Evolutionary conservation across 2,797 vertebrate species (phyloP).

Genomic region (Podarcis siculus): DNA sequence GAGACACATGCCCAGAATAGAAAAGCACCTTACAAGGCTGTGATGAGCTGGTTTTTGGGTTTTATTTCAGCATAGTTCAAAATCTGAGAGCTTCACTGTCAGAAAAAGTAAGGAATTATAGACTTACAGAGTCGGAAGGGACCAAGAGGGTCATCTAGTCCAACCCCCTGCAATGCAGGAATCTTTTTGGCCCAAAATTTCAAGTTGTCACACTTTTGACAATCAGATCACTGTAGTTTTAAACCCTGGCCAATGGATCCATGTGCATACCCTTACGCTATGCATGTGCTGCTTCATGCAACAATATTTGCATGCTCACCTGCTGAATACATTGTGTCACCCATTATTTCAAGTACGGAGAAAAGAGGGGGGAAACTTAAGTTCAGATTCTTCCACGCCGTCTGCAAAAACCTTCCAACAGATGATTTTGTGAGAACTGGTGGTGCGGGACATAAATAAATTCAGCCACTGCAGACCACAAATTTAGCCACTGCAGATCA

Average conservation of each 20-base stretch:
- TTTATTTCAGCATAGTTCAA: background rate
- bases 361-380: background rate
- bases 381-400: background rate
- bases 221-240: background rate
- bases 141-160: too few relatives aligned
- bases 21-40: background rate
- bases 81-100: background rate
- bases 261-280: background rate
- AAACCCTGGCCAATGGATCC: background rate
- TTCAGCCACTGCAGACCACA: background rate
- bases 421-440: background rate
- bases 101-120: background rate
- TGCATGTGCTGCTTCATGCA: background rate
- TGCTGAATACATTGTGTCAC: background rate
- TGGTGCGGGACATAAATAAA: background rate
- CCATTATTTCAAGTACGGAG: background rate
- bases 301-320: background rate
- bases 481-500: background rate
- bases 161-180: too few relatives aligned
- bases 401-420: background rate
- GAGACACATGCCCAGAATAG: background rate
- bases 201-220: background rate
- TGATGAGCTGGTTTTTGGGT: background rate
- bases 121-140: too few relatives aligned
- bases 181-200: background rate